These are phyloP conservation scores for Toxotes lorentzi DNA, from an alignment of 2,797 vertebrate species.

Conservation along the genomic window DNA sequence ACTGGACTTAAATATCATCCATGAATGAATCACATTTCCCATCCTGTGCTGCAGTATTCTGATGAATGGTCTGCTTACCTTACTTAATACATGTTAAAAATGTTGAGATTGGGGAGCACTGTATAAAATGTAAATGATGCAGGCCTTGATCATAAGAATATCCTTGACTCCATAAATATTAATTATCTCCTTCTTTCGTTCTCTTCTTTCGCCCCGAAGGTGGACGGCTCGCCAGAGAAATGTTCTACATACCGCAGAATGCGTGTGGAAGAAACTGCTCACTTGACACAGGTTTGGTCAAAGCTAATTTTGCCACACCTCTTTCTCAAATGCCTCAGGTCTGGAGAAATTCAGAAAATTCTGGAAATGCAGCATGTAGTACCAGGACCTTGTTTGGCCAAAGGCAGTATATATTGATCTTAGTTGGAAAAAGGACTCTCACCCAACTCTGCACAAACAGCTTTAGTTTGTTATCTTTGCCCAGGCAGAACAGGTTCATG, in stretches of 20 bases:
- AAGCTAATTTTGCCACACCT: conserved; percentile 28
- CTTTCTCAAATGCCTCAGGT: conserved; percentile 22
- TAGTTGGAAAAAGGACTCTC: conserved; percentile 46
- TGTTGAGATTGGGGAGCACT: conserved; percentile 33
- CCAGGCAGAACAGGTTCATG: conserved; percentile 23
- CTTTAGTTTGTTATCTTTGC: conserved; percentile 42
- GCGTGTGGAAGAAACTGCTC: conserved; percentile 95
- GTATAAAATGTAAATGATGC: conserved; percentile 40
- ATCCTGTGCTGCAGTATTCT: conserved; percentile 20
- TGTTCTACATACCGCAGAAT: conserved; percentile 96
- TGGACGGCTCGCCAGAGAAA: conserved; percentile 93
- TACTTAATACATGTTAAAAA: conserved; percentile 44
- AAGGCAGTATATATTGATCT: conserved; percentile 55
- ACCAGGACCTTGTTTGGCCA: conserved; percentile 39
- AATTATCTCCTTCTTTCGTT: conserved; percentile 58
- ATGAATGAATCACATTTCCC: conserved; percentile 34
- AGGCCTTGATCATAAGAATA: conserved; percentile 59
- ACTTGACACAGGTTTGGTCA: conserved; percentile 80
- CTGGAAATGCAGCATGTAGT: conserved; percentile 14
- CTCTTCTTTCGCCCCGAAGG: conserved; percentile 83
- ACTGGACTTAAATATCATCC: conserved; percentile 4
- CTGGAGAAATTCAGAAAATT: conserved; percentile 36
- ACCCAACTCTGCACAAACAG: conserved; percentile 39
- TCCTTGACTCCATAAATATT: conserved; percentile 60
- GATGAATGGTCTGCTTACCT: conserved; percentile 36